Conservation (phyloP, 2,888 invertebrate genomes). For the Byasa hedistus region DNA sequence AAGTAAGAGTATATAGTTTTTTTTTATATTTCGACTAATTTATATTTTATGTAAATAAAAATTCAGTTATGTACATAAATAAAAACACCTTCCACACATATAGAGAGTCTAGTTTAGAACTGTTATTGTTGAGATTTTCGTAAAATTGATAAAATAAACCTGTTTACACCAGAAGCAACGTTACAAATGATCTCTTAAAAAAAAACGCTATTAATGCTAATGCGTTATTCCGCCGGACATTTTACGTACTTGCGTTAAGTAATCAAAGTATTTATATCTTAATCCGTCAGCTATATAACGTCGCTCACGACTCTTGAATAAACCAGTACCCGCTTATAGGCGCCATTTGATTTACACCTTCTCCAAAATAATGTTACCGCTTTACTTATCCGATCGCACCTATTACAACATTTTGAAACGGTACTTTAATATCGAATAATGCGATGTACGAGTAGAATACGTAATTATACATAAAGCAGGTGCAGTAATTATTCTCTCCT, state of each 20-base stretch:
- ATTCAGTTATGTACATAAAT: too few relatives aligned
- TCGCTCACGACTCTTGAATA: conserved; percentile 18
- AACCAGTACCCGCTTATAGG: conserved; percentile 36
- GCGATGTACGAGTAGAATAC: conserved; percentile 18
- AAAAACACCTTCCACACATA: too few relatives aligned
- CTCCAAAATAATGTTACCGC: conserved; percentile 45
- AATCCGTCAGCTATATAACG: conserved; percentile 12
- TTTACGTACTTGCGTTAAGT: background rate
- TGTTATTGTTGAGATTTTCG: too few relatives aligned
- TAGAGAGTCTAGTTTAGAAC: too few relatives aligned
- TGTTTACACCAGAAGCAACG: background rate
- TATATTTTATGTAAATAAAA: too few relatives aligned
- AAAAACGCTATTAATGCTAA: conserved; percentile 1
- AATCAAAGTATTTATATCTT: conserved; percentile 4
- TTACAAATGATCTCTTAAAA: background rate
- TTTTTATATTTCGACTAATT: too few relatives aligned
- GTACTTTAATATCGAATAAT: conserved; percentile 17
- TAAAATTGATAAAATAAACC: too few relatives aligned
- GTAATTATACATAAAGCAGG: conserved; percentile 8
- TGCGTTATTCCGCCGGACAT: background rate
- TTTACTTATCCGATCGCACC: conserved; percentile 15
- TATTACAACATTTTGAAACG: conserved; percentile 26
- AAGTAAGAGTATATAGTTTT: too few relatives aligned
- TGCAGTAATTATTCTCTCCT: background rate
- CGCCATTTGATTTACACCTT: conserved; percentile 66